Conservation (phyloP, 2,888 invertebrate genomes). For the Digitonthophagus gazella region DNA sequence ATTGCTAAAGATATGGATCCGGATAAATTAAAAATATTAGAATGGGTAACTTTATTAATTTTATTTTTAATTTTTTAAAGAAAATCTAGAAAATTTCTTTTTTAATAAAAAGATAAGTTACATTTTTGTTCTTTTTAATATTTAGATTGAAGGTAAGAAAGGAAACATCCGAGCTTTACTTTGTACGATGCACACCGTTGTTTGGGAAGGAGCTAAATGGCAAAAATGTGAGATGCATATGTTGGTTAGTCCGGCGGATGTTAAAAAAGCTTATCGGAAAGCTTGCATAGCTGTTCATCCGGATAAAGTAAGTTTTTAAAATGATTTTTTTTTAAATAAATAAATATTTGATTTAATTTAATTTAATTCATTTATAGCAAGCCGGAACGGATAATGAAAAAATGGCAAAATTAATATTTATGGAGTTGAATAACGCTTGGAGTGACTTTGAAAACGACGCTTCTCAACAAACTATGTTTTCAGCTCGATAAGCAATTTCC, state of each 20-base stretch:
- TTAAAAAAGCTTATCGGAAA: slow-evolving; percentile 92
- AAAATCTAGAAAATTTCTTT: not conserved
- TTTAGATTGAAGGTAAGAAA: slow-evolving; percentile 90
- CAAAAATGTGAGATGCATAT: slow-evolving; percentile 92
- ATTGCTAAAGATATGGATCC: slow-evolving; percentile 88
- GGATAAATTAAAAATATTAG: slow-evolving; percentile 77
- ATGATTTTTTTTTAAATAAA: too few species aligned
- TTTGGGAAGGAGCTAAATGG: slow-evolving; percentile 95
- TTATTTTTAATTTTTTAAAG: too few species aligned
- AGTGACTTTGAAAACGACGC: slow-evolving; percentile 90
- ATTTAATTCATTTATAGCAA: slow-evolving; percentile 63
- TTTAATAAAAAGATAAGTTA: not conserved
- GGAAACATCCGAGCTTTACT: slow-evolving; percentile 93
- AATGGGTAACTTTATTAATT: slow-evolving; percentile 63
- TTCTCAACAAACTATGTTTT: slow-evolving; percentile 74
- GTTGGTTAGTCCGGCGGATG: slow-evolving; percentile 85
- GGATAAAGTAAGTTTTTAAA: slow-evolving; percentile 91
- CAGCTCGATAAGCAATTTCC: not conserved
- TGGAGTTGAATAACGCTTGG: slow-evolving; percentile 99
- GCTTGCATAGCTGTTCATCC: slow-evolving; percentile 98
- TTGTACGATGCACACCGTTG: slow-evolving; percentile 88
- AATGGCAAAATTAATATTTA: slow-evolving; percentile 94
- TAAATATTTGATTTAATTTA: slow-evolving; percentile 21
- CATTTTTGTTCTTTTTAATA: not conserved
- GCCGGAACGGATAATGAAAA: slow-evolving; percentile 89